Conservation (phyloP, 2,888 invertebrate genomes). For the Eristalis arbustorum region DNA sequence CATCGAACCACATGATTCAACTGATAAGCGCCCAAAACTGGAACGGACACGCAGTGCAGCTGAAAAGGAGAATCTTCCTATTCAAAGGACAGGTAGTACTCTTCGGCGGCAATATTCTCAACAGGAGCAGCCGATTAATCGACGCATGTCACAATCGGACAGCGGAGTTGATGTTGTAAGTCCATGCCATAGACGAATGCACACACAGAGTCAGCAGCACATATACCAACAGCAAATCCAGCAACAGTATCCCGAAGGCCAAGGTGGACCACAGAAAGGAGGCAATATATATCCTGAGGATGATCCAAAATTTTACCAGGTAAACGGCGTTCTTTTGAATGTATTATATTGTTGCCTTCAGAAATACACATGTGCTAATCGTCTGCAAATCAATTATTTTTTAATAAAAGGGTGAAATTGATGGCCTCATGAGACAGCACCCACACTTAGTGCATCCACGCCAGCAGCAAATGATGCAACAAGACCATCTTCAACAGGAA, state of each 20-base stretch:
- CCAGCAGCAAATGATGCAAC: slow-evolving; percentile 75
- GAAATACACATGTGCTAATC: neutral
- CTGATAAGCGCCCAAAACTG: slow-evolving; percentile 92
- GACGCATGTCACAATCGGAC: slow-evolving; percentile 82
- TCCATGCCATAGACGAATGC: slow-evolving; percentile 77
- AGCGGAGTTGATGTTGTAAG: slow-evolving; percentile 80
- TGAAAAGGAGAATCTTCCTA: slow-evolving; percentile 91
- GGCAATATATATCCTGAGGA: slow-evolving; percentile 82
- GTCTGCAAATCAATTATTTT: neutral
- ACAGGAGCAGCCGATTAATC: slow-evolving; percentile 84
- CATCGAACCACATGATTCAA: slow-evolving; percentile 80
- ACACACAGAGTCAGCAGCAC: slow-evolving; percentile 79
- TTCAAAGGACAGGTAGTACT: slow-evolving; percentile 88
- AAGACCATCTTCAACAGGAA: slow-evolving; percentile 74
- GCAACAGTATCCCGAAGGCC: slow-evolving; percentile 73
- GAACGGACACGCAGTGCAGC: slow-evolving; percentile 93
- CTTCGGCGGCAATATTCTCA: slow-evolving; percentile 92
- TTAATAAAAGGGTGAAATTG: slow-evolving; percentile 84
- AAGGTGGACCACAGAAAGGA: slow-evolving; percentile 75
- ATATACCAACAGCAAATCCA: slow-evolving; percentile 79
- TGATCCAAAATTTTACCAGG: slow-evolving; percentile 84
- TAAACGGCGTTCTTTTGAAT: slow-evolving; percentile 35
- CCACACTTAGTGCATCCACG: slow-evolving; percentile 87
- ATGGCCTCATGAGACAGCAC: slow-evolving; percentile 90
- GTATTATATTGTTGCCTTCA: neutral